Percentiles rank a stretch among this genome's conserved stretches.
These are phyloP conservation scores for Hystrix cristata DNA, from an alignment of 2,113 vertebrate genomes.

Conservation along the genomic window DNA sequence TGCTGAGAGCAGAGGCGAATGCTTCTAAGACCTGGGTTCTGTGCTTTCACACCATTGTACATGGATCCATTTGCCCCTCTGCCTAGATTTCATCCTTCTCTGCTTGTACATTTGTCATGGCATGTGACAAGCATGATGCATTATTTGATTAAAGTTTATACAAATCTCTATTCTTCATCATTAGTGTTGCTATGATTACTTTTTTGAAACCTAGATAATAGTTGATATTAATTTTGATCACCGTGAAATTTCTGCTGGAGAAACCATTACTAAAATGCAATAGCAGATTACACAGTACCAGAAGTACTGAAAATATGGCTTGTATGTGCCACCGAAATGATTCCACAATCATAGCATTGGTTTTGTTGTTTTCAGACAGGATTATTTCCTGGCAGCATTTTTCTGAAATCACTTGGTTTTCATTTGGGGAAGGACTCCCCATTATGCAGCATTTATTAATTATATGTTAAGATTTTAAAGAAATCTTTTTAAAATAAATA, in stretches of 20 bases:
- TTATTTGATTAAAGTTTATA: constrained; percentile 31
- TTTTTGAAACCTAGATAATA: background rate
- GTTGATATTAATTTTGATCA: background rate
- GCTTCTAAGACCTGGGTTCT: background rate
- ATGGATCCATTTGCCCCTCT: background rate
- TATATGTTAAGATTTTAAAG: background rate
- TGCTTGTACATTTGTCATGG: background rate
- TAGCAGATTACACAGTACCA: background rate
- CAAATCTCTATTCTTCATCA: background rate
- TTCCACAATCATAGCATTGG: background rate
- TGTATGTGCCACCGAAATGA: background rate
- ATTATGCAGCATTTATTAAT: background rate
- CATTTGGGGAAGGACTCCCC: background rate
- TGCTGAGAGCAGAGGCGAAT: background rate
- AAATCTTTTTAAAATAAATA: background rate
- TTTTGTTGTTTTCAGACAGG: background rate
- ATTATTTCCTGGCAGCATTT: background rate
- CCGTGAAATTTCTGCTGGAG: background rate
- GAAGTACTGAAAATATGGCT: background rate
- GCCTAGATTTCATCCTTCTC: background rate
- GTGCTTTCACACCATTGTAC: background rate
- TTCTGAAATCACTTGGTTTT: background rate
- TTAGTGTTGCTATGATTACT: background rate
- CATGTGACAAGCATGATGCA: background rate
- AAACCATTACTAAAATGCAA: background rate